A percentile compares a stretch with the other conserved stretches of the same genome.
Conservation (phyloP, 2,888 invertebrate genomes). For the Apamea epomidion region DNA sequence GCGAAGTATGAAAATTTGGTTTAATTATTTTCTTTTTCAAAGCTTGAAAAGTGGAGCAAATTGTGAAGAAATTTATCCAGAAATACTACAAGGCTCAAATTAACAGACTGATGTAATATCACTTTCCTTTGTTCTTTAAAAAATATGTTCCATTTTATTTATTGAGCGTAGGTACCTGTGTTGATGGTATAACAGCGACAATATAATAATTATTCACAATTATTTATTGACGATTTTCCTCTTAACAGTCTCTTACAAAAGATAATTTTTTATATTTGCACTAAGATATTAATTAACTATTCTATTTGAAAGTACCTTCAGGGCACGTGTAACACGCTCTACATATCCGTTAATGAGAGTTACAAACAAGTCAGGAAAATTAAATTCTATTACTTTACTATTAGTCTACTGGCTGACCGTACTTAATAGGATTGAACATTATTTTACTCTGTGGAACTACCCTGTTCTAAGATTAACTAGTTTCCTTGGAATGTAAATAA, state of each 20-base stretch:
- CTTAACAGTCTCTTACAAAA: background rate
- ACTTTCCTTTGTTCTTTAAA: background rate
- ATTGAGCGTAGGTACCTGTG: background rate
- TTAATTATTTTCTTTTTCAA: background rate
- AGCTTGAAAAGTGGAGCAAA: background rate
- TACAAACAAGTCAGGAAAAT: slow-evolving; percentile 3
- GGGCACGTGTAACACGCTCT: slow-evolving; percentile 18
- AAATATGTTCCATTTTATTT: background rate
- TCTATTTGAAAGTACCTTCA: slow-evolving; percentile 12
- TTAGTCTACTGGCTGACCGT: background rate
- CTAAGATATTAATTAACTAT: slow-evolving; percentile 13
- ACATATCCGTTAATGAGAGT: slow-evolving; percentile 1
- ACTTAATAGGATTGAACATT: slow-evolving; percentile 24
- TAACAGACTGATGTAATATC: background rate
- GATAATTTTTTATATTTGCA: background rate
- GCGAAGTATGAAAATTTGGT: background rate
- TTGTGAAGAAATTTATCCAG: background rate
- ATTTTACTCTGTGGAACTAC: slow-evolving; percentile 10
- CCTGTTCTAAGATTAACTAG: slow-evolving; percentile 36
- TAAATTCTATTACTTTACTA: background rate
- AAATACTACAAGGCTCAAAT: background rate
- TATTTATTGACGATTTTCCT: no score
- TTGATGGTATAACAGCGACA: background rate
- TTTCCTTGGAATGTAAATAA: slow-evolving; percentile 30
- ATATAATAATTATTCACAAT: background rate